These are phyloP conservation scores for Aphelinus atriplicis DNA, from an alignment of 1,140 invertebrate genomes.

Conservation along the genomic window DNA sequence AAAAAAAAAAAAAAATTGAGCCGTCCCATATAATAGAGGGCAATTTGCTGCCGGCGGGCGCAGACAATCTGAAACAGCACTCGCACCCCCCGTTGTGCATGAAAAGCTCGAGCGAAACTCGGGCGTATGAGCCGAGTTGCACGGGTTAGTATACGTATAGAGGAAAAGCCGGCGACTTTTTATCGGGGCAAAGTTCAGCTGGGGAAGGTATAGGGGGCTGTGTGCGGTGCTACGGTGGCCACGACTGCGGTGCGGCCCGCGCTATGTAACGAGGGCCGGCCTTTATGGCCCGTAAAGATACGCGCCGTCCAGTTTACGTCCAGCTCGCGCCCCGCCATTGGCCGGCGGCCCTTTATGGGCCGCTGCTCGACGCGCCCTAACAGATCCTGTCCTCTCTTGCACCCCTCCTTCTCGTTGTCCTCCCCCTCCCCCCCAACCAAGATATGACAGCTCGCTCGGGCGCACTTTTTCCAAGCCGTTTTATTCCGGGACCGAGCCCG, in stretches of 20 bases:
- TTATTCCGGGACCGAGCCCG: slow-evolving; percentile 30
- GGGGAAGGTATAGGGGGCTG: slow-evolving; percentile 36
- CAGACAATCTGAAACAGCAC: background rate
- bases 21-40: background rate
- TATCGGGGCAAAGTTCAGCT: slow-evolving; percentile 26
- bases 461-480: slow-evolving; percentile 26
- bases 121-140: background rate
- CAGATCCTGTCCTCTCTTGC: no score
- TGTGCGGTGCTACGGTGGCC: slow-evolving; percentile 62
- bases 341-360: no score
- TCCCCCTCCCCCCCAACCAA: no score
- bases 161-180: slow-evolving; percentile 41
- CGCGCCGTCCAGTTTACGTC: slow-evolving; percentile 62
- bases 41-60: background rate
- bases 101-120: background rate
- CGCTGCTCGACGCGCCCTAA: no score
- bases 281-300: slow-evolving; percentile 67
- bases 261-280: slow-evolving; percentile 60
- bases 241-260: slow-evolving; percentile 60
- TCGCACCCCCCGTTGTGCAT: background rate
- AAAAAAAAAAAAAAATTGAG: slow-evolving; percentile 5
- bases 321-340: background rate
- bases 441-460: slow-evolving; percentile 42
- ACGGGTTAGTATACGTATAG: background rate
- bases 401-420: no score